Evolutionary conservation across 1,140 invertebrate species (phyloP), one percentile per base, ranked within the genome.

Genomic region (Leptopilina clavipes): DNA sequence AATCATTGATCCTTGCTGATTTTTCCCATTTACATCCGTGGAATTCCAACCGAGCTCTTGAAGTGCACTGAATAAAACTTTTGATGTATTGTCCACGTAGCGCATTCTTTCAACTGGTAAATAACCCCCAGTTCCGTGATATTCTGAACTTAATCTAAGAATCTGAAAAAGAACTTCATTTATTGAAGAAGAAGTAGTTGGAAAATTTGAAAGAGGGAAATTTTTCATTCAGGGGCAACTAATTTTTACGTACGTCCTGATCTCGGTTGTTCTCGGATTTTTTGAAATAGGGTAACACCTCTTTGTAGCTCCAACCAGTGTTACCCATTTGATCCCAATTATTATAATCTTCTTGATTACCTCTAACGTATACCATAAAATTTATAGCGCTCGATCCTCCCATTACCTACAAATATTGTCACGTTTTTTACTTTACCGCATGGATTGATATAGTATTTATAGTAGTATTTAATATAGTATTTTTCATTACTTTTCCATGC

Each of bases 101-200:
- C 92, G 90, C 1, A 93, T 89, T 76, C 92, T 87, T 83, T 93
- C 91, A 7, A 94, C 92, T 81, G 93, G 91, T 79, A 94, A 82
- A 77, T 92, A 92, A 0, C 95, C 95, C 22, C 90, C 90, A 40
- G 81, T 90, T 0, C 92, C 92, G 82, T 94, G 94, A 83, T 92
- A 94, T 19, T 56, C 9, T 56, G 18, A 9, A 10, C n/a, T 56
- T 17, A 1, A 5, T 56, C 18, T 56, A 3, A 56, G 18, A 56
- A 56, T 56, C 52, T 56, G 17, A 22, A 56, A 56, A 56, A n/a
- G n/a, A n/a, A n/a, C n/a, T n/a, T n/a, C n/a, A n/a, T n/a, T n/a
- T n/a, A n/a, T n/a, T n/a, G n/a, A n/a, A n/a, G n/a, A n/a, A n/a
- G n/a, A n/a, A n/a, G n/a, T n/a, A n/a, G n/a, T n/a, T n/a, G n/a